Conservation (phyloP, 2,113 vertebrate genomes). For the Chaenocephalus aceratus region DNA sequence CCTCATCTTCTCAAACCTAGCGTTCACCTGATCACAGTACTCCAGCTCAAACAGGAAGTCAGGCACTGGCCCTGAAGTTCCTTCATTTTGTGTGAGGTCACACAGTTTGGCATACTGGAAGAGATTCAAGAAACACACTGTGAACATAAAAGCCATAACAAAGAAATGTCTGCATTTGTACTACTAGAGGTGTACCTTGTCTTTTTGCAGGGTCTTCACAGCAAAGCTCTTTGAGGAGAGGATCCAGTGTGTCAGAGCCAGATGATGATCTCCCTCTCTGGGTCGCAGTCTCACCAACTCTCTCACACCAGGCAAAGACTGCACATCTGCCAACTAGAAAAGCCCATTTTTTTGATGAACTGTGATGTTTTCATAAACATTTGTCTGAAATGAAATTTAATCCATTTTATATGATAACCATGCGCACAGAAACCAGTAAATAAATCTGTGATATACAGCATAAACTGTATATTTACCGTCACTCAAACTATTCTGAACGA, state of each 20-base stretch:
- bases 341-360: too few relatives aligned
- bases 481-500: too few relatives aligned
- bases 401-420: not conserved
- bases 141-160: not conserved
- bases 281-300: slow-evolving; percentile 86
- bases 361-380: not conserved
- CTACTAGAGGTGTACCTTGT: slow-evolving; percentile 83
- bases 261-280: slow-evolving; percentile 81
- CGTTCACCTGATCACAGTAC: slow-evolving; percentile 90
- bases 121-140: not conserved
- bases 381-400: not conserved
- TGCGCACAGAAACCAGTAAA: not conserved
- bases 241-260: slow-evolving; percentile 93
- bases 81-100: slow-evolving; percentile 86
- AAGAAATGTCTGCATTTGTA: not conserved
- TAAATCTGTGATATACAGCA: not conserved
- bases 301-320: slow-evolving; percentile 87
- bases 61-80: slow-evolving; percentile 84
- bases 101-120: slow-evolving; percentile 91
- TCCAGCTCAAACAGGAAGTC: slow-evolving; percentile 96
- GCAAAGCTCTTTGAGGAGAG: slow-evolving; percentile 92
- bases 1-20: slow-evolving; percentile 90
- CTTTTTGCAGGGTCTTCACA: slow-evolving; percentile 90
- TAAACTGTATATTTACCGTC: too few relatives aligned
- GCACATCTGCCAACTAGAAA: slow-evolving; percentile 89